These are phyloP conservation scores for Lasioglossum baleicum DNA, from an alignment of 1,140 invertebrate genomes.

Conservation along the genomic window DNA sequence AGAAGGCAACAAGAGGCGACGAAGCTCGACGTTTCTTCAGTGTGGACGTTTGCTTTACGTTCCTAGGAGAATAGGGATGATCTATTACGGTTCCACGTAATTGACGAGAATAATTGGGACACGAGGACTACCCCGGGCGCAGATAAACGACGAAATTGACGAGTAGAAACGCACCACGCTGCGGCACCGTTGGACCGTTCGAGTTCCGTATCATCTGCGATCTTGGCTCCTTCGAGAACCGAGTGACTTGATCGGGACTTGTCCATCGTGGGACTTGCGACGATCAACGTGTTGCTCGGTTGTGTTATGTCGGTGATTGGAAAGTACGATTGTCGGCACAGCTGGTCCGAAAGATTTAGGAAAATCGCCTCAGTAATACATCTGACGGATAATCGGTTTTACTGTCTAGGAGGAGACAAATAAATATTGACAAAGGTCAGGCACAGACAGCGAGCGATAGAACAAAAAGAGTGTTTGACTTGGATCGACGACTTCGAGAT, in stretches of 20 bases:
- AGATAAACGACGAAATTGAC: conserved; percentile 70
- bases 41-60: too few species aligned
- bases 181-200: conserved; percentile 42
- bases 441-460: conserved; percentile 73
- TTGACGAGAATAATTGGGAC: conserved; percentile 66
- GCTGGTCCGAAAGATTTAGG: conserved; percentile 41
- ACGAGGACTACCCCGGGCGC: conserved; percentile 35
- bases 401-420: conserved; percentile 42
- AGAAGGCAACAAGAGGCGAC: too few species aligned
- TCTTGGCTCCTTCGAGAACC: not conserved
- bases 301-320: not conserved
- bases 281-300: not conserved
- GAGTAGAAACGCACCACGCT: conserved; percentile 44
- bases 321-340: conserved; percentile 52
- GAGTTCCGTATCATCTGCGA: conserved; percentile 32
- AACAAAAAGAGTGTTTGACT: conserved; percentile 54
- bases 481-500: not conserved
- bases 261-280: not conserved
- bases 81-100: conserved; percentile 54
- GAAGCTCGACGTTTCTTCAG: too few species aligned
- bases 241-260: not conserved
- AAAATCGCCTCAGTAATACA: conserved; percentile 22
- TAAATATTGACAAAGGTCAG: conserved; percentile 70
- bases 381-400: conserved; percentile 20
- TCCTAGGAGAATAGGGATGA: not conserved